Evolutionary conservation across 2,888 invertebrate genomes (phyloP), one percentile per base, ranked within the genome.

Genomic region (Mellilla xanthometata): DNA sequence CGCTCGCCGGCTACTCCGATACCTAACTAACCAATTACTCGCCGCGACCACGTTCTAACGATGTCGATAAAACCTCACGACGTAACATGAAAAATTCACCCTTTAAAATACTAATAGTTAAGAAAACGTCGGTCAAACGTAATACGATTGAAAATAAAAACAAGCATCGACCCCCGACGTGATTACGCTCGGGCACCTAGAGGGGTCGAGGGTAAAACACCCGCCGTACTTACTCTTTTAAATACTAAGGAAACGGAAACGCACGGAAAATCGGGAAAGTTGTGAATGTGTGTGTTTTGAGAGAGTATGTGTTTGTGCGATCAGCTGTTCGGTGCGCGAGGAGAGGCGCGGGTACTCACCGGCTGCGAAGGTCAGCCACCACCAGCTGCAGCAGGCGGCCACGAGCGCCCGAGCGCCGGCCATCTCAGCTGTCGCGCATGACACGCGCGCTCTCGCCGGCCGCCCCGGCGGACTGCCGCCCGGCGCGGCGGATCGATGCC

Each of bases 361-460:
- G 88, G 87, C 84, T 82, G 88, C 81, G 72, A 78, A 72, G 67
- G 81, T 80, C 78, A 89, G 86, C 89, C 88, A 89, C 88, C 88
- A 90, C 84, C 86, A 86, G 82, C 81, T 83, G 77, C 79, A 86
- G 81, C 82, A 85, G 81, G 79, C 87, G 88, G 84, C 81, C 75
- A 84, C 82, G 83, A 90, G 90, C 88, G 90, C 83, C 89, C 88
- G 88, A 86, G 86, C 86, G 90, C 87, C 88, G 90, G 90, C 85
- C 90, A 90, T 90, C 39, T 86, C 74, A 90, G 83, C 81, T 87
- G 72, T 79, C 81, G 83, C 90, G 89, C 90, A 90, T 90, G 79
- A 82, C 70, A 85, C 85, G 86, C 76, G 89, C 88, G 88, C 83
- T 83, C 83, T 81, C 76, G 85, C 88, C 88, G 88, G 88, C 88